Conservation (phyloP, 2,888 invertebrate genomes). For the Microplitis deprimator region DNA sequence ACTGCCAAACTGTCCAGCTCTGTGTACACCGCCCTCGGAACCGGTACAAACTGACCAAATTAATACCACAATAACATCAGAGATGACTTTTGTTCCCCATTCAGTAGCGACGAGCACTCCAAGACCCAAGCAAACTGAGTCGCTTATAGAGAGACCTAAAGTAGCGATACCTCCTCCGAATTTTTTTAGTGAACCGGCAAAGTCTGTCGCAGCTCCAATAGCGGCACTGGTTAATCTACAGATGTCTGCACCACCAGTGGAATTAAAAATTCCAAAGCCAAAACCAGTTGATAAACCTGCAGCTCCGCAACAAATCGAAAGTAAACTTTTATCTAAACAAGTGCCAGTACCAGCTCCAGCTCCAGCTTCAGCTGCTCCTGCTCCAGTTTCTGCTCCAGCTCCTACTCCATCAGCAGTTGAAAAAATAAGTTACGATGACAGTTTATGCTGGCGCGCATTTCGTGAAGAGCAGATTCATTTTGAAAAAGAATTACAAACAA, state of each 20-base stretch:
- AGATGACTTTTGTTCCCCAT: slow-evolving; percentile 58
- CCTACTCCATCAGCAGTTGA: slow-evolving; percentile 44
- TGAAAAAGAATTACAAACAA: slow-evolving; percentile 63
- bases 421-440: slow-evolving; percentile 58
- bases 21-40: slow-evolving; percentile 77
- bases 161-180: slow-evolving; percentile 32
- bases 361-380: slow-evolving; percentile 33
- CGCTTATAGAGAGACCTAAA: slow-evolving; percentile 40
- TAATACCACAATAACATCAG: slow-evolving; percentile 50
- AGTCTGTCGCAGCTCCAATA: slow-evolving; percentile 23
- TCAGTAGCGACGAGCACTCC: slow-evolving; percentile 62
- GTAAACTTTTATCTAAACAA: background rate
- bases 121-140: slow-evolving; percentile 53
- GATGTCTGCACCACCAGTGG: slow-evolving; percentile 33
- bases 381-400: slow-evolving; percentile 43
- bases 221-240: slow-evolving; percentile 11
- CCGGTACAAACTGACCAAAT: slow-evolving; percentile 45
- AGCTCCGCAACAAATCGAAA: background rate
- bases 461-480: slow-evolving; percentile 63
- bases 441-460: slow-evolving; percentile 60
- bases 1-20: slow-evolving; percentile 73
- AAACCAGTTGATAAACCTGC: slow-evolving; percentile 40
- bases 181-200: slow-evolving; percentile 44
- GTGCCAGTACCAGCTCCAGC: background rate
- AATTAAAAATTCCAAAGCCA: slow-evolving; percentile 46